Evolutionary conservation across 2,888 invertebrate genomes (phyloP).

Genomic region (Anarsia innoxiella): DNA sequence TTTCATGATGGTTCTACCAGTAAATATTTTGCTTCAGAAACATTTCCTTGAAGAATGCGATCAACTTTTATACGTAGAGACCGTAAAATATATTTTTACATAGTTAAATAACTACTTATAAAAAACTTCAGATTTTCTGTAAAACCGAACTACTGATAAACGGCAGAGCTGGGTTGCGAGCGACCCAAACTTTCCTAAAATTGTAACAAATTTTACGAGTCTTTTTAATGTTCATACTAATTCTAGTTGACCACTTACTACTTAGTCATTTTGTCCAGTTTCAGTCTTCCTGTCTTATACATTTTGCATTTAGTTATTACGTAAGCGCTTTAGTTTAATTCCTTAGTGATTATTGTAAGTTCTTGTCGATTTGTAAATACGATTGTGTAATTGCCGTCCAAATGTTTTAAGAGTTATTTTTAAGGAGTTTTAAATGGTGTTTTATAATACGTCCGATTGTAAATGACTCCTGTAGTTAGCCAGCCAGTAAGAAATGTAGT

Average conservation of each 20-base stretch:
- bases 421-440: too few species aligned
- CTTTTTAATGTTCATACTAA: constrained; percentile 28
- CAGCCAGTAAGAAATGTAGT: too few species aligned
- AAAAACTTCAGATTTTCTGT: constrained; percentile 10
- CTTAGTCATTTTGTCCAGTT: constrained; percentile 47
- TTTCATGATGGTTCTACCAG: too few species aligned
- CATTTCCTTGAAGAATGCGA: too few species aligned
- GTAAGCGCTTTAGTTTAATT: constrained; percentile 47
- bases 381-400: constrained; percentile 52
- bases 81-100: too few species aligned
- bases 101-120: background rate
- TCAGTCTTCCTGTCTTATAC: constrained; percentile 65
- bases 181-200: constrained; percentile 6
- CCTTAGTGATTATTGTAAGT: constrained; percentile 25
- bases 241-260: constrained; percentile 20
- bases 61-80: too few species aligned
- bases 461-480: too few species aligned
- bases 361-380: constrained; percentile 41
- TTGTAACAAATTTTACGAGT: constrained; percentile 8
- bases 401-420: constrained; percentile 34
- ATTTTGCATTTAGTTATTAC: constrained; percentile 66
- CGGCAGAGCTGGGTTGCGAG: too few species aligned
- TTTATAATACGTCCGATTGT: too few species aligned
- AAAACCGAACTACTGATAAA: constrained; percentile 4
- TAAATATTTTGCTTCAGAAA: too few species aligned